Evolutionary conservation across 2,888 invertebrate species (phyloP).

Genomic region (Dicyrtomina minuta): DNA sequence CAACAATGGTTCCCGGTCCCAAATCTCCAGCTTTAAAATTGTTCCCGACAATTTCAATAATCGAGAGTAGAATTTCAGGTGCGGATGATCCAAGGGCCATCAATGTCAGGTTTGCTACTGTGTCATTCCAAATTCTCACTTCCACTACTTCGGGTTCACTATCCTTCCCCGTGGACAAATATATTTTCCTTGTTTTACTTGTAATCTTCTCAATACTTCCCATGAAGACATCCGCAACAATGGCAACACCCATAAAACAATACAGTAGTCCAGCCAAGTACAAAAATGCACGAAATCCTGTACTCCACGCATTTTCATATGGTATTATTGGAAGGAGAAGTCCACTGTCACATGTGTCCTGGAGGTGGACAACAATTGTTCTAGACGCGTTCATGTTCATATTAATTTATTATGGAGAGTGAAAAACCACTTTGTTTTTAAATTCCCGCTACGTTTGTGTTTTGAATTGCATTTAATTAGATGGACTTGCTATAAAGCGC

Average conservation of each 20-base stretch:
- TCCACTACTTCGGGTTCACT: conserved; percentile 60
- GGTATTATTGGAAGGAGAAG: conserved; percentile 58
- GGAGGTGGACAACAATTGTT: too few species aligned
- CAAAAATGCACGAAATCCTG: conserved; percentile 56
- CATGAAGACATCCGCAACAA: conserved; percentile 65
- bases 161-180: conserved; percentile 49
- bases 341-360: conserved; percentile 50
- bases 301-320: conserved; percentile 60
- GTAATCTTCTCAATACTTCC: conserved; percentile 63
- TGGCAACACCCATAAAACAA: conserved; percentile 63
- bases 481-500: too few species aligned
- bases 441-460: too few species aligned
- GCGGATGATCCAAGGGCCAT: conserved; percentile 64
- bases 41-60: conserved; percentile 60
- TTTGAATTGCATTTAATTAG: too few species aligned
- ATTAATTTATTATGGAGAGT: too few species aligned
- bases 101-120: conserved; percentile 63
- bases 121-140: conserved; percentile 60
- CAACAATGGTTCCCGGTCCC: conserved; percentile 64
- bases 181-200: conserved; percentile 58
- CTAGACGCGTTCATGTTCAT: too few species aligned
- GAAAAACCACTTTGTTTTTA: too few species aligned
- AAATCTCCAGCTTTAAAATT: conserved; percentile 58
- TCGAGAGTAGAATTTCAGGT: conserved; percentile 62
- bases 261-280: conserved; percentile 61